These are phyloP conservation scores for Tetramorium bicarinatum DNA, from an alignment of 2,888 invertebrate genomes.

Conservation along the genomic window DNA sequence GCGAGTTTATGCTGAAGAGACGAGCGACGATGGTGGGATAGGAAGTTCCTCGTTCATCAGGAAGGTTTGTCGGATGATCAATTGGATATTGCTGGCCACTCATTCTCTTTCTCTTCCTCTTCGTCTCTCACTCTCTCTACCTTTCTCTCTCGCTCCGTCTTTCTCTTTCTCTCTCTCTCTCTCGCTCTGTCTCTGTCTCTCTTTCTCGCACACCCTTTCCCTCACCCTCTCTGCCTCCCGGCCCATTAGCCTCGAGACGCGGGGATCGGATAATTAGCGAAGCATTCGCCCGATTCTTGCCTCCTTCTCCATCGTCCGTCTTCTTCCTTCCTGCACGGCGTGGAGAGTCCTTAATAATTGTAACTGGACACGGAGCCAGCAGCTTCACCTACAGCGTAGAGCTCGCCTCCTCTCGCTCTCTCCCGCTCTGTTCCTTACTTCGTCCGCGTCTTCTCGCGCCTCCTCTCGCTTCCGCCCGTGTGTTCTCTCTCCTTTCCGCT, in stretches of 20 bases:
- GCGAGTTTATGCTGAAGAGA: constrained; percentile 58
- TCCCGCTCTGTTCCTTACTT: constrained; percentile 38
- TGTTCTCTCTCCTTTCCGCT: constrained; percentile 57
- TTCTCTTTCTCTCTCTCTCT: constrained; percentile 28
- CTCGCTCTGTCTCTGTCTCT: constrained; percentile 38
- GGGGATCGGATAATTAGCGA: constrained; percentile 84
- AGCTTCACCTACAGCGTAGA: constrained; percentile 73
- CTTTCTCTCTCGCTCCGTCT: constrained; percentile 46
- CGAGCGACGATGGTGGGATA: constrained; percentile 67
- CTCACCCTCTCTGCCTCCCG: constrained; percentile 62
- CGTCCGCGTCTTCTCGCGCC: constrained; percentile 32
- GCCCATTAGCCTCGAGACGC: constrained; percentile 80
- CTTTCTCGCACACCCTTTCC: background rate
- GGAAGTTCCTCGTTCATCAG: constrained; percentile 79
- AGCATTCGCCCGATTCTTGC: constrained; percentile 79
- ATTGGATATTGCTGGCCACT: constrained; percentile 79
- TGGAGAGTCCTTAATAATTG: constrained; percentile 85
- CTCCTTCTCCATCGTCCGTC: constrained; percentile 60
- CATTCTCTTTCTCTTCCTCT: constrained; percentile 8
- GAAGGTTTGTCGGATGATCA: constrained; percentile 81
- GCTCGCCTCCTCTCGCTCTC: constrained; percentile 50
- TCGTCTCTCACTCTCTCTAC: constrained; percentile 37
- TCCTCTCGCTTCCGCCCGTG: constrained; percentile 36
- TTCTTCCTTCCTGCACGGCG: constrained; percentile 67
- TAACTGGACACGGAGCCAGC: constrained; percentile 84